Evolutionary conservation across 2,797 vertebrate genomes (phyloP), one percentile per base, ranked within the genome.

Genomic region (Lacerta bilineata): DNA sequence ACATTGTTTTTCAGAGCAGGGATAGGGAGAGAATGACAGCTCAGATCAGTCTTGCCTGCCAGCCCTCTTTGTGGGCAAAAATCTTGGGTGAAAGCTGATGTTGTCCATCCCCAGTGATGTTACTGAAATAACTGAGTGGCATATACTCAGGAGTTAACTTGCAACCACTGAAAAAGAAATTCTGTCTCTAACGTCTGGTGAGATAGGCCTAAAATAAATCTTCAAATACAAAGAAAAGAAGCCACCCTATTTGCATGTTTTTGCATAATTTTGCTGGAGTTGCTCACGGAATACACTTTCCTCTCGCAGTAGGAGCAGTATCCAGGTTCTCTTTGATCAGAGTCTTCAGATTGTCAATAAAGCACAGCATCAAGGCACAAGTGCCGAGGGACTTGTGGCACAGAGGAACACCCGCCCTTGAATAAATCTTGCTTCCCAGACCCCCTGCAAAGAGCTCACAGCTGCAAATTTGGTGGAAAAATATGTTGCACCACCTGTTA

Each of bases 171-270:
- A 39, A 66, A 36, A 43, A 41, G 18, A 68, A 8, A 77, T 78
- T 64, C 0, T 41, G 0, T 5, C 61, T 89, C 74, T 59, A 72
- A 84, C 82, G 43, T 78, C 20, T 9, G 18, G 84, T 83, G 71
- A 59, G 81, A 91, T 83, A 86, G 87, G 64, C 80, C 59, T 1
- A 2, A 88, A 91, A 81, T 0, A 0, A 1, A 0, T 33, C 41
- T 91, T 91, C 80, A 72, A 83, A 88, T 72, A 46, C 36, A 87
- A 90, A 85, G 82, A 76, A 80, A 91, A 90, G 5, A 64, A 85
- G 61, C 18, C n/a, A 13, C 6, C 11, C 36, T 11, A 72, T 91
- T 77, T 93, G 90, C 79, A 83, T 87, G 27, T 82, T 89, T 82
- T 66, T 66, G 77, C 55, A 75, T 85, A 39, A 39, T 43, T 89